These are phyloP conservation scores for Saguinus imperator DNA, from an alignment of 2,113 vertebrate species.

Conservation along the genomic window DNA sequence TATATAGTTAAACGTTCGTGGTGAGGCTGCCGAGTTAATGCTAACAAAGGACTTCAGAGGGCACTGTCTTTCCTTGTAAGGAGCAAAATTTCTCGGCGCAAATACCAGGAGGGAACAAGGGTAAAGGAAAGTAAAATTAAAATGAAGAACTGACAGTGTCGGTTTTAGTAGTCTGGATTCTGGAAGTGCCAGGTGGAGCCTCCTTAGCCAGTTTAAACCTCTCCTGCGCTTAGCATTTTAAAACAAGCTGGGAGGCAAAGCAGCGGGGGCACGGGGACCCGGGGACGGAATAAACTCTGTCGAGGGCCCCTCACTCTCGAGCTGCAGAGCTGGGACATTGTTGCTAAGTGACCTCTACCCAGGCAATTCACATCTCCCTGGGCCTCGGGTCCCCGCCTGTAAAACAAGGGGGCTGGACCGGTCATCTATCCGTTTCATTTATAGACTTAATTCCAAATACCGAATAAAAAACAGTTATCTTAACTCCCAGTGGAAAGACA, in stretches of 20 bases:
- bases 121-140: background rate
- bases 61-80: slow-evolving; percentile 62
- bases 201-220: background rate
- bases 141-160: background rate
- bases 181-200: background rate
- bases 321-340: background rate
- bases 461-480: background rate
- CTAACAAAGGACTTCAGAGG: slow-evolving; percentile 56
- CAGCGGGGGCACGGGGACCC: too few species aligned
- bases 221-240: background rate
- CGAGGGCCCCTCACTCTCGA: too few species aligned
- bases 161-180: background rate
- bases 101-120: background rate
- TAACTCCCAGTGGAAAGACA: background rate
- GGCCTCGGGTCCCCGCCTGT: background rate
- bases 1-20: background rate
- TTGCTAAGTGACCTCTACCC: too few species aligned
- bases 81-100: background rate
- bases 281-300: background rate
- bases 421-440: background rate
- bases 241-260: background rate
- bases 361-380: background rate
- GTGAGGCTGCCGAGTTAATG: slow-evolving; percentile 47
- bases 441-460: background rate
- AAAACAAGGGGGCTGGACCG: background rate